phyloP scores from a whole-genome alignment of 1,140 invertebrate species.

The Listronotus bonariensis region DNA sequence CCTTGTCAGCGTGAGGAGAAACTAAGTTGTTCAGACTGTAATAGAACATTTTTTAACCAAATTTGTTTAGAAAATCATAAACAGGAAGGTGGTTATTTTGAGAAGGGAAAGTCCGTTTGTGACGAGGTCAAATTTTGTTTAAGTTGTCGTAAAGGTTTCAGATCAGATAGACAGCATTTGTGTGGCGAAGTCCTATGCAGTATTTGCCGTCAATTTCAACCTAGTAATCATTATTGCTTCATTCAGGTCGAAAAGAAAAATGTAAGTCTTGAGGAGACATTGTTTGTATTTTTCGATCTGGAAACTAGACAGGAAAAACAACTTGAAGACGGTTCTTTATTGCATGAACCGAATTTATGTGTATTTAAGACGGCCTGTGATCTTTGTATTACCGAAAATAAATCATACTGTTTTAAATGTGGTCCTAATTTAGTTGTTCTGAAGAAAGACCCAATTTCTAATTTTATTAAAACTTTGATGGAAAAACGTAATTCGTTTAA shows the following conservation, averaged over 20 bases:
- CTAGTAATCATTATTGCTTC: constrained; percentile 16
- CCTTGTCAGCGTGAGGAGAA: neutral
- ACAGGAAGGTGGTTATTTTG: neutral
- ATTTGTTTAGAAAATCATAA: constrained; percentile 8
- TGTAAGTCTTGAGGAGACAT: neutral
- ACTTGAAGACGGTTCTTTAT: constrained; percentile 5
- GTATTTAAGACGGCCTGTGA: constrained; percentile 9
- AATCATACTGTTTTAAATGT: constrained; percentile 1
- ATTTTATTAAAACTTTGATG: neutral
- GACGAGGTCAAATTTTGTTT: neutral
- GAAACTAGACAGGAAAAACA: constrained; percentile 21
- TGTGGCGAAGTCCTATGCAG: constrained; percentile 4
- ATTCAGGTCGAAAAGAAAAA: constrained; percentile 16
- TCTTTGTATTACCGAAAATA: too few relatives aligned
- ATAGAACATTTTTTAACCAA: constrained; percentile 13
- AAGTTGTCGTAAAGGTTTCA: neutral
- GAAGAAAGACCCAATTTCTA: neutral
- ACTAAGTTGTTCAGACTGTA: constrained; percentile 10
- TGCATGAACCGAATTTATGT: constrained; percentile 15
- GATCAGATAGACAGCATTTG: neutral
- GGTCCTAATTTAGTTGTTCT: constrained; percentile 2
- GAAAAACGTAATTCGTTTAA: neutral
- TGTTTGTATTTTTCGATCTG: constrained; percentile 24
- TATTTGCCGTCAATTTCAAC: constrained; percentile 1
- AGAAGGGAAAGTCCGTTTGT: neutral